Evolutionary conservation across 2,113 vertebrate species (phyloP).

Genomic region (Peromyscus californicus): DNA sequence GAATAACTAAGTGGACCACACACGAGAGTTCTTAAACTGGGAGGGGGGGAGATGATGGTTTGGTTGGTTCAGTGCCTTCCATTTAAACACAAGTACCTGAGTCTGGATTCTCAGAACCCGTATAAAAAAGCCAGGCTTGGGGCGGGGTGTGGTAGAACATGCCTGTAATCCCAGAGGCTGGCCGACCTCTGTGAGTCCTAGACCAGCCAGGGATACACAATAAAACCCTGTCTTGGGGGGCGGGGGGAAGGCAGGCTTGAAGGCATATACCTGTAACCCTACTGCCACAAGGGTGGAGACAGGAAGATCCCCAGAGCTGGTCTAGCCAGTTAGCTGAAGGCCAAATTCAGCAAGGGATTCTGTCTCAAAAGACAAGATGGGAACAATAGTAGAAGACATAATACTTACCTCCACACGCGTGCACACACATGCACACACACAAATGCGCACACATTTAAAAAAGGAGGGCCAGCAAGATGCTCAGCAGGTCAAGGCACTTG

Average conservation of each 20-base stretch:
- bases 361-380: neutral
- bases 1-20: neutral
- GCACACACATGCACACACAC: neutral
- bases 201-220: neutral
- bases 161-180: neutral
- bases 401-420: neutral
- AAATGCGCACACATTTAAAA: neutral
- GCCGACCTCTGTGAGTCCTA: neutral
- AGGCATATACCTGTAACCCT: neutral
- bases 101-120: neutral
- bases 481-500: neutral
- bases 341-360: neutral
- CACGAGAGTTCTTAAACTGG: neutral
- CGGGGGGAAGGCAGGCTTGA: no score
- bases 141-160: neutral
- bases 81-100: neutral
- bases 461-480: neutral
- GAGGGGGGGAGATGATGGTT: neutral
- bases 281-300: neutral
- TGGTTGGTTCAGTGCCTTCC: neutral
- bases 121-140: neutral
- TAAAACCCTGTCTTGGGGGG: neutral
- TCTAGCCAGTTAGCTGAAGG: neutral
- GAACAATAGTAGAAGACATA: neutral
- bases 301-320: neutral